Base-by-base conservation (phyloP, 2,888 invertebrate genomes). In the Patella depressa region DNA sequence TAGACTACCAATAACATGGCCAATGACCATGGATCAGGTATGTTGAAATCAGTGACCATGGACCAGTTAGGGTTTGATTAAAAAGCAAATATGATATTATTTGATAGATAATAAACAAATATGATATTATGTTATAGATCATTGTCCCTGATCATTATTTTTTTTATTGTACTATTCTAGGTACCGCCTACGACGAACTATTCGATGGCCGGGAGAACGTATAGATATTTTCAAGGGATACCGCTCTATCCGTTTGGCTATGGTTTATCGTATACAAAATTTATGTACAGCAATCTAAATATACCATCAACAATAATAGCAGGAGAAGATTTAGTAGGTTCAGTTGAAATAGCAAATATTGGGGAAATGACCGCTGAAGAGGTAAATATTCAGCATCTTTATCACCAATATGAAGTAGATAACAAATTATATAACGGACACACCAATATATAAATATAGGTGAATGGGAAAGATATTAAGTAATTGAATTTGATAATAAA, bases 1-100 rank as follows among this genome's bases (percentile, higher is more conserved):
- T 15, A 78, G 88, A 17, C 80, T 88, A 14, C 86, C 88, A 9
- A 79, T 81, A 72, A 88, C 88, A 4, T 88, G 88, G 88, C 86
- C 85, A 4, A 72, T 65, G 7, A 82, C 81, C 71, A 78, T 87
- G 54, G 34, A 86, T 11, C 79, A 81, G 75, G 70, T 72, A 3
- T 45, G 45, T 45, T 45, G 34, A 4, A 34, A 34, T 5, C 4
- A 34, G 4, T 34, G 34, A 5, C 4, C 4, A 34, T 34, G 5
- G 34, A 34, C 5, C 34, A 3, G 34, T 34, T 34, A 34, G 5
- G 4, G 7, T 34, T 34, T 34, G 34, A 34, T 34, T 29, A 29
- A 29, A 29, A 29, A 29, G 2, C 29, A 4, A 4, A 34, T 34
- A 34, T 34, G 34, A 34, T 34, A 34, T 5, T 34, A 34, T 34